Evolutionary conservation across 64 coral and sea anemone genomes (phyloP).

Genomic region (Actinia tenebrosa): DNA sequence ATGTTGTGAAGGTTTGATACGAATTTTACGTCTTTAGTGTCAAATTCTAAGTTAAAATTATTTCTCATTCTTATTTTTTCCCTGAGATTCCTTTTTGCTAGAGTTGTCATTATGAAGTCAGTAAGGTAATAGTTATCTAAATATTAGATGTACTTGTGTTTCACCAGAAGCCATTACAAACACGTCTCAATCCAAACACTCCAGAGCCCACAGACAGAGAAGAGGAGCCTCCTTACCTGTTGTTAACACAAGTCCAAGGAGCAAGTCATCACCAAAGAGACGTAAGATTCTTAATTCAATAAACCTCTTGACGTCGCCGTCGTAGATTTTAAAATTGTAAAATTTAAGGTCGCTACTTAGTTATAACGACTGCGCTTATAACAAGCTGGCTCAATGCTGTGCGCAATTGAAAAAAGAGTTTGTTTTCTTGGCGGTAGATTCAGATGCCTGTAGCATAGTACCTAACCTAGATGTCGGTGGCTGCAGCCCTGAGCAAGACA

Average conservation of each 20-base stretch:
- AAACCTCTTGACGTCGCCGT: background rate
- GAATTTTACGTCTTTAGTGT: too few relatives aligned
- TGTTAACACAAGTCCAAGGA: conserved; percentile 1
- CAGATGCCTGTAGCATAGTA: background rate
- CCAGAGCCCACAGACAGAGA: conserved; percentile 11
- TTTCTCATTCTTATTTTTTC: too few relatives aligned
- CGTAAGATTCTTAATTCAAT: background rate
- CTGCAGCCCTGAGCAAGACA: conserved; percentile 50
- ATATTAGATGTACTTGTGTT: background rate
- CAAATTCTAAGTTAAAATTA: too few relatives aligned
- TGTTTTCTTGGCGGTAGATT: background rate
- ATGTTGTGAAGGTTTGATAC: too few relatives aligned
- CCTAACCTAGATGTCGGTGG: conserved; percentile 48
- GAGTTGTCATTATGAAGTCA: background rate
- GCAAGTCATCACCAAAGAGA: background rate
- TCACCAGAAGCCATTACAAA: conserved; percentile 1
- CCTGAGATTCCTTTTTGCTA: background rate
- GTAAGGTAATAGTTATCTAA: background rate
- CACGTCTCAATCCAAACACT: background rate
- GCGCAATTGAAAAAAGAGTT: background rate
- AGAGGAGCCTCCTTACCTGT: conserved; percentile 19
- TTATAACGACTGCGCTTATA: too few relatives aligned
- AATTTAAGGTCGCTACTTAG: too few relatives aligned
- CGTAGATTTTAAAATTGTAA: too few relatives aligned
- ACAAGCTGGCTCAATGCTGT: too few relatives aligned